Conservation (phyloP, 2,888 invertebrate species). For the Mythimna lalbum region DNA sequence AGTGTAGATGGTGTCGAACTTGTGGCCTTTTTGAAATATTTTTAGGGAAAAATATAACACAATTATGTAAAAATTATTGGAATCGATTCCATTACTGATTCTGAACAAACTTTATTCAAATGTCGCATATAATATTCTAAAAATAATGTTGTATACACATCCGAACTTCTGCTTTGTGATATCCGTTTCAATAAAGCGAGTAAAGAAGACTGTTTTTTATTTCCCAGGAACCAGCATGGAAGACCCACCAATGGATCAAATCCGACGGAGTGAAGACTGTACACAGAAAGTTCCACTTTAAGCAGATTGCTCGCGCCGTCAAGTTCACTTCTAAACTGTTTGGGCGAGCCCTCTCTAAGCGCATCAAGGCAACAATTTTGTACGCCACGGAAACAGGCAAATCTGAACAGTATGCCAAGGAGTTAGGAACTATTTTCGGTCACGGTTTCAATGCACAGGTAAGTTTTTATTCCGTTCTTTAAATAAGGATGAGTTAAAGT, state of each 20-base stretch:
- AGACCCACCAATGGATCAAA: slow-evolving; percentile 95
- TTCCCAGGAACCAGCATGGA: slow-evolving; percentile 96
- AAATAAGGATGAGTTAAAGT: slow-evolving; percentile 19
- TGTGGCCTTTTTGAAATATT: too few relatives aligned
- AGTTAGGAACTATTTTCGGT: slow-evolving; percentile 96
- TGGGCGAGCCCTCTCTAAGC: slow-evolving; percentile 96
- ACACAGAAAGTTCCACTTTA: slow-evolving; percentile 97
- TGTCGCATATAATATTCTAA: too few relatives aligned
- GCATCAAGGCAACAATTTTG: slow-evolving; percentile 98
- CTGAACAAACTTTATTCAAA: too few relatives aligned
- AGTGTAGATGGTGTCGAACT: too few relatives aligned
- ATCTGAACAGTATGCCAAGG: slow-evolving; percentile 98
- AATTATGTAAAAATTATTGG: too few relatives aligned
- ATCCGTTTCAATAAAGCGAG: neutral
- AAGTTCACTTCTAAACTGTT: slow-evolving; percentile 99
- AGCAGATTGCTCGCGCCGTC: slow-evolving; percentile 98
- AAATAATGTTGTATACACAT: too few relatives aligned
- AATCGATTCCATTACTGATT: too few relatives aligned
- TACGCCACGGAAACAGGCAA: slow-evolving; percentile 99
- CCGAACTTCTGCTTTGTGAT: neutral
- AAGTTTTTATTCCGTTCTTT: slow-evolving; percentile 42
- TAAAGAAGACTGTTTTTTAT: neutral
- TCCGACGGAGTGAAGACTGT: slow-evolving; percentile 91
- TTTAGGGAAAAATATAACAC: too few relatives aligned
- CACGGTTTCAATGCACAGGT: slow-evolving; percentile 99